Percentiles rank a stretch among this genome's conserved stretches.
Conservation (phyloP, 2,888 invertebrate species). For the Onchidella celtica region DNA sequence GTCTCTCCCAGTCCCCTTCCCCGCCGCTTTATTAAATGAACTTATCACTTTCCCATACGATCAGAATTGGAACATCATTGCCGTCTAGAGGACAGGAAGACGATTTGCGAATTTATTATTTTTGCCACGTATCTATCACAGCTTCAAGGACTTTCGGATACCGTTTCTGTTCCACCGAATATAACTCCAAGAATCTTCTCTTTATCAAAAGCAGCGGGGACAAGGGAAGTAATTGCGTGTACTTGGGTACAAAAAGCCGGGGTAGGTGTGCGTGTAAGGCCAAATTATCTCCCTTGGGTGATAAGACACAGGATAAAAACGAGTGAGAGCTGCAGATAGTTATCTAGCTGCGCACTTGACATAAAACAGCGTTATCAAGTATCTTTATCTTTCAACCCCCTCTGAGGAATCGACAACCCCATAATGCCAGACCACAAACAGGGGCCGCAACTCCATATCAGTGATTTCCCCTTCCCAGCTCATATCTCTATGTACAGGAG, state of each 20-base stretch:
- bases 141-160: background rate
- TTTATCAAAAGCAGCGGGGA: slow-evolving; percentile 10
- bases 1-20: too few relatives aligned
- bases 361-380: slow-evolving; percentile 36
- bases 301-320: slow-evolving; percentile 26
- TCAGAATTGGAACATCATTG: too few relatives aligned
- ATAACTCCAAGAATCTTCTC: background rate
- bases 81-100: too few relatives aligned
- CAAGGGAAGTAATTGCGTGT: slow-evolving; percentile 39
- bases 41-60: too few relatives aligned
- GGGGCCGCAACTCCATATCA: background rate
- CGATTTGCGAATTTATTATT: too few relatives aligned
- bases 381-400: slow-evolving; percentile 17
- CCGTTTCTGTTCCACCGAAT: background rate
- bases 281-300: slow-evolving; percentile 27
- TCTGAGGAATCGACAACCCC: slow-evolving; percentile 20
- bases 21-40: too few relatives aligned
- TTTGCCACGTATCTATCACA: background rate
- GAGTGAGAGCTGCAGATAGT: slow-evolving; percentile 19
- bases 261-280: slow-evolving; percentile 25
- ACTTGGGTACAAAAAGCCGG: slow-evolving; percentile 9
- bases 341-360: slow-evolving; percentile 13
- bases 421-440: background rate
- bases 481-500: background rate
- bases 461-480: background rate